A percentile compares a stretch with the other conserved stretches of the same genome.
Conservation (phyloP, 2,797 vertebrate species). For the Cynodonichthys magdalenae region DNA sequence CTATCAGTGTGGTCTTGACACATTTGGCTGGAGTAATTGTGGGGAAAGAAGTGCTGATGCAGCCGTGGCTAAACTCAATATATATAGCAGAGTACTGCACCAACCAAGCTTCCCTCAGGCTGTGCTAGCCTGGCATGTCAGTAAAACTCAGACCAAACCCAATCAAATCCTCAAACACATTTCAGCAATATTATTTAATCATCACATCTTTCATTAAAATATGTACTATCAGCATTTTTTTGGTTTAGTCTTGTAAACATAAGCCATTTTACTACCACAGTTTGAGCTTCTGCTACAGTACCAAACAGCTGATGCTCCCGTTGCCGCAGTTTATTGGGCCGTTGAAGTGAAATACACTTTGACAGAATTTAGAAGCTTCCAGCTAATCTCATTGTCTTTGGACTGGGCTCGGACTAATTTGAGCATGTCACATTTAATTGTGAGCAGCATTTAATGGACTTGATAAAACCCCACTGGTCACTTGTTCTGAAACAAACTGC, state of each 20-base stretch:
- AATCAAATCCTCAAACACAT: slow-evolving; percentile 35
- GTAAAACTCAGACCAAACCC: slow-evolving; percentile 32
- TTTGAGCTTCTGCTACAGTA: not conserved
- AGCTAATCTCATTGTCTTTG: slow-evolving; percentile 62
- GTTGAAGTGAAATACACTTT: slow-evolving; percentile 46
- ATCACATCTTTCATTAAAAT: slow-evolving; percentile 24
- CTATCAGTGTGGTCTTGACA: slow-evolving; percentile 45
- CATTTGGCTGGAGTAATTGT: slow-evolving; percentile 62
- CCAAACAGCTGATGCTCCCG: slow-evolving; percentile 1
- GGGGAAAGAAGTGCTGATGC: slow-evolving; percentile 63
- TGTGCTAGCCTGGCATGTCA: slow-evolving; percentile 36
- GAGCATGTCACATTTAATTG: slow-evolving; percentile 71
- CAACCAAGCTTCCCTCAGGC: slow-evolving; percentile 41
- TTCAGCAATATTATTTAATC: slow-evolving; percentile 49
- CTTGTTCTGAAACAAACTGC: slow-evolving; percentile 71
- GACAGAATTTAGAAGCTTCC: slow-evolving; percentile 46
- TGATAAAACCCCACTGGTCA: slow-evolving; percentile 74
- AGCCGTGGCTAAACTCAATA: slow-evolving; percentile 49
- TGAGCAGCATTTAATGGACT: slow-evolving; percentile 70
- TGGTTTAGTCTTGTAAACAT: not conserved
- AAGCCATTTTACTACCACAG: too few species aligned
- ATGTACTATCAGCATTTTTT: slow-evolving; percentile 8
- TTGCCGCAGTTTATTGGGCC: slow-evolving; percentile 33
- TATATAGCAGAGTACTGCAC: slow-evolving; percentile 35
- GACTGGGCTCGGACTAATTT: slow-evolving; percentile 62